Percentiles rank a stretch among this genome's conserved stretches.
phyloP scores from a whole-genome alignment of 2,888 invertebrate species.

The Ctenicera cuprea region DNA sequence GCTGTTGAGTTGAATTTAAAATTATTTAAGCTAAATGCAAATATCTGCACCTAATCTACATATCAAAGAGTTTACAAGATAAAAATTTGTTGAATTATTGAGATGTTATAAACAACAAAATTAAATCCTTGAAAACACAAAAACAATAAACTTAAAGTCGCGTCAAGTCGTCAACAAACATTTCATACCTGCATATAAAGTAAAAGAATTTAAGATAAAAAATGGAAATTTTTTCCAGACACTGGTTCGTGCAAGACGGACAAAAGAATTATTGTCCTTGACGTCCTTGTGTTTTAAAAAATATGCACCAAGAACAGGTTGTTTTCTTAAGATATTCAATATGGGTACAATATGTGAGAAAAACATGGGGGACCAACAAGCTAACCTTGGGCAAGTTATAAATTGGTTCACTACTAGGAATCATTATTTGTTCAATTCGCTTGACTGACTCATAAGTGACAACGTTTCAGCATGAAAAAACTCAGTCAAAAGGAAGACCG shows the following conservation, averaged over 20 bases:
- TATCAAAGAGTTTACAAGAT: neutral
- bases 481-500: neutral
- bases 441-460: conserved; percentile 17
- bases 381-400: conserved; percentile 6
- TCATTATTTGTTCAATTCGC: neutral
- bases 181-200: neutral
- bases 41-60: neutral
- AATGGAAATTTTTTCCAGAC: neutral
- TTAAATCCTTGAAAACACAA: too few species aligned
- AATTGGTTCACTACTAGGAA: conserved; percentile 10
- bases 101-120: too few species aligned
- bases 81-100: neutral
- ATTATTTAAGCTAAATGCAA: neutral
- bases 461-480: neutral
- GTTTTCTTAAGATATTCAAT: conserved; percentile 15
- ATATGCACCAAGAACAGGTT: conserved; percentile 37
- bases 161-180: neutral
- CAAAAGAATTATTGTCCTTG: conserved; percentile 13
- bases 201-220: too few species aligned
- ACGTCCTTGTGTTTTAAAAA: conserved; percentile 33
- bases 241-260: neutral
- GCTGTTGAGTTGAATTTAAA: neutral
- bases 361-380: conserved; percentile 6
- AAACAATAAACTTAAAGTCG: neutral
- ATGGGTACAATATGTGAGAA: conserved; percentile 4